Conservation (phyloP, 2,113 vertebrate genomes). For the Phainopepla nitens region DNA sequence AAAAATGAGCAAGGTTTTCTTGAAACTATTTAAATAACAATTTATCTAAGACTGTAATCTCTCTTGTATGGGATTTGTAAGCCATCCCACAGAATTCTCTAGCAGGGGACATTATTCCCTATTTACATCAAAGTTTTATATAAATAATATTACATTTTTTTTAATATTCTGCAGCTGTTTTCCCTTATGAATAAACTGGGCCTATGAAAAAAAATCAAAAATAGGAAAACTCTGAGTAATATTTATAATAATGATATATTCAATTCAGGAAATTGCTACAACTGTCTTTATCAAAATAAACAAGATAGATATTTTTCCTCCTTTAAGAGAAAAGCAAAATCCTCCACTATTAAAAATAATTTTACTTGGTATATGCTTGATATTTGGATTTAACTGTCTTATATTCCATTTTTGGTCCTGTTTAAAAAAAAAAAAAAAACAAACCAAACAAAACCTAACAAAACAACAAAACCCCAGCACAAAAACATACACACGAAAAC, state of each 20-base stretch:
- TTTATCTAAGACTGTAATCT: constrained; percentile 49
- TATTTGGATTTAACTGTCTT: constrained; percentile 42
- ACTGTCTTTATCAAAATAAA: constrained; percentile 67
- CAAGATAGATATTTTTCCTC: constrained; percentile 29
- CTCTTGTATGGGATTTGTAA: constrained; percentile 44
- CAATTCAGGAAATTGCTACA: constrained; percentile 63
- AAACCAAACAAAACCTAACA: too few species aligned
- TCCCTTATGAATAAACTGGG: constrained; percentile 62
- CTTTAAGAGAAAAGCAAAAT: constrained; percentile 46
- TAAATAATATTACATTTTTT: constrained; percentile 32
- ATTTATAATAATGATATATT: constrained; percentile 61
- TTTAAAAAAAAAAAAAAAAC: not conserved
- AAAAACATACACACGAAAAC: not conserved
- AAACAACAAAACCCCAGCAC: not conserved
- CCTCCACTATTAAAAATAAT: constrained; percentile 31
- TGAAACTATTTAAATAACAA: constrained; percentile 40
- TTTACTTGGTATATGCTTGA: constrained; percentile 37
- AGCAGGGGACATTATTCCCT: constrained; percentile 13
- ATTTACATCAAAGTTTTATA: constrained; percentile 60
- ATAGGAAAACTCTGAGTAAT: constrained; percentile 59
- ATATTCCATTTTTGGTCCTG: constrained; percentile 15
- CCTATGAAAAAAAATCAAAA: constrained; percentile 49
- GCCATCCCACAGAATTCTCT: constrained; percentile 30
- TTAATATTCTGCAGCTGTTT: constrained; percentile 67
- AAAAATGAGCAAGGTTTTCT: constrained; percentile 13